Evolutionary conservation across 2,888 invertebrate genomes (phyloP).

Genomic region (Arrhopalites spinosus): DNA sequence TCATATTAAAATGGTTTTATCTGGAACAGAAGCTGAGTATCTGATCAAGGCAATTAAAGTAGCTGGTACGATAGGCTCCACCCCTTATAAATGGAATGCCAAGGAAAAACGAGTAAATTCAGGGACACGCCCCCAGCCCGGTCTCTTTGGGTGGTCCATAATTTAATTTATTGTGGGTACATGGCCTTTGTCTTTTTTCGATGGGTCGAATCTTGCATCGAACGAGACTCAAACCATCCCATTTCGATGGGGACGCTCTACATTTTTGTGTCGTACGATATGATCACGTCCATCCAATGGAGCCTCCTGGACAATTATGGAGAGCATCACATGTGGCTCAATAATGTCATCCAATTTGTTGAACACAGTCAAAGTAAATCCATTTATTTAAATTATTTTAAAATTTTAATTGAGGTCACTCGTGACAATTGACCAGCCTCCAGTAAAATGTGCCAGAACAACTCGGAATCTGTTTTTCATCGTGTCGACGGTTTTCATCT

Average conservation of each 20-base stretch:
- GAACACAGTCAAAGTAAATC: not conserved
- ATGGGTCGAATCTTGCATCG: not conserved
- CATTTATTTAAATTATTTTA: not conserved
- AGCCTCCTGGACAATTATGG: not conserved
- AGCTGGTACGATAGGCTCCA: no score
- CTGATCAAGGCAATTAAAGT: no score
- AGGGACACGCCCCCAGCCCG: no score
- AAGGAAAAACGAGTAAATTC: no score
- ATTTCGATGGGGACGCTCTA: not conserved
- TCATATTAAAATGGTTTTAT: no score
- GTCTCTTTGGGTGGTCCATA: no score
- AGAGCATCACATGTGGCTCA: constrained; percentile 1
- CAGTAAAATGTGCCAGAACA: no score
- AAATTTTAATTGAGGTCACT: not conserved
- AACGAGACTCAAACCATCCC: no score
- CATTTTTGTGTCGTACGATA: not conserved
- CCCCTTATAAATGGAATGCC: no score
- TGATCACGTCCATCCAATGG: not conserved
- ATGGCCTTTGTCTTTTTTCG: not conserved
- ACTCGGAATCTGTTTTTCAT: not conserved
- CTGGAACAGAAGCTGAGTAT: no score
- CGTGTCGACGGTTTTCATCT: not conserved
- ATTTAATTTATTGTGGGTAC: not conserved
- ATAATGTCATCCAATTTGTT: not conserved
- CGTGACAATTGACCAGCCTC: not conserved